Base-by-base conservation (phyloP, 1,140 invertebrate genomes). In the Penaeus chinensis region DNA sequence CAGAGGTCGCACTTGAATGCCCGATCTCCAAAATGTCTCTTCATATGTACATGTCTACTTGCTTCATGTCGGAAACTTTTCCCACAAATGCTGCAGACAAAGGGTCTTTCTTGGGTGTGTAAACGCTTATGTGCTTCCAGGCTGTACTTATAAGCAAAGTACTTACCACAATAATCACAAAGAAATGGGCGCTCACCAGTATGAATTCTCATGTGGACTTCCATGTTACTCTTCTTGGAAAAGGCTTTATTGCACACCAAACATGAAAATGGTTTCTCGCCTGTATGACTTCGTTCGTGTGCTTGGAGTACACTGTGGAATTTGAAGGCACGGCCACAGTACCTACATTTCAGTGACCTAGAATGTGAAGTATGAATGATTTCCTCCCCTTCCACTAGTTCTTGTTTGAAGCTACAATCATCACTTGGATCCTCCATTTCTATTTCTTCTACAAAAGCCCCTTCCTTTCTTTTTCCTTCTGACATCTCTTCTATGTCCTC, bases 151-250 rank as follows among this genome's bases (percentile, higher is more conserved):
- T 81, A 65, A 32, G 60, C 65, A 37, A 81, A 81, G 37, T 42
- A 81, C 42, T 81, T 81, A 2, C 62, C 79, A 32, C 79, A 81
- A 19, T 63, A 42, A 65, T 81, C 62, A 22, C 79, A 81, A 8
- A 81, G 22, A 24, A 63, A 81, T 16, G 79, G 79, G 4, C 79
- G 79, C 65, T 81, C 79, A 81, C 62, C 79, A 18, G 79, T 81
- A 22, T 81, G 79, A 13, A 65, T 32, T 32, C 62, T 81, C 79
- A 81, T 63, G 24, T 81, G 79, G 13, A 42, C 65, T 22, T 10
- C 32, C 62, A 81, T 32, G 62, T 81, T 81, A 22, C 79, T 81
- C 61, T 81, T 81, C 61, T 65, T 81, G 3, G 79, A 81, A 81
- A 81, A 81, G 10, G 79, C 22, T 22, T 81, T 81, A 3, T 20